A percentile compares a stretch with the other conserved stretches of the same genome.
Conservation (phyloP, 2,888 invertebrate species). For the Eupeodes latifasciatus region DNA sequence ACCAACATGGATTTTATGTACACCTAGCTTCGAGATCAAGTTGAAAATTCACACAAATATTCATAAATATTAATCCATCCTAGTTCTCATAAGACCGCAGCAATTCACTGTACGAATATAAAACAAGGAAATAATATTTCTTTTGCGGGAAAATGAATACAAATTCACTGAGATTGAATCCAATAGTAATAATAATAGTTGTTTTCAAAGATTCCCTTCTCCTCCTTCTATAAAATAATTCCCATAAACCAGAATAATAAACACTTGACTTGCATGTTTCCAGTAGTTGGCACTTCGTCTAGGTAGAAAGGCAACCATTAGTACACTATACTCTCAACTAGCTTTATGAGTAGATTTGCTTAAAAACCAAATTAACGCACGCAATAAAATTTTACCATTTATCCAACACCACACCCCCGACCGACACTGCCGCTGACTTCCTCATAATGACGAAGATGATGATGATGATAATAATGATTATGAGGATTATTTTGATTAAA, state of each 20-base stretch:
- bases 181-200: background rate
- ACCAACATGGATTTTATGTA: background rate
- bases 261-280: conserved; percentile 9
- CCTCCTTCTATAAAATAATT: conserved; percentile 10
- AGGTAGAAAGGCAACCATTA: conserved; percentile 30
- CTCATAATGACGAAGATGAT: background rate
- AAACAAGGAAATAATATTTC: conserved; percentile 26
- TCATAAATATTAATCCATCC: conserved; percentile 67
- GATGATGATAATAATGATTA: conserved; percentile 21
- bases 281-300: conserved; percentile 7
- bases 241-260: conserved; percentile 32
- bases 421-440: background rate
- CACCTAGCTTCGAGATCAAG: conserved; percentile 23
- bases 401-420: background rate
- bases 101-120: background rate
- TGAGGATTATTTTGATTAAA: conserved; percentile 40
- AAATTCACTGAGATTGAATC: conserved; percentile 11
- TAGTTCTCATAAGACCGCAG: conserved; percentile 45
- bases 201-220: background rate
- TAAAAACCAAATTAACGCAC: conserved; percentile 71
- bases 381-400: conserved; percentile 50
- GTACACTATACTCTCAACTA: conserved; percentile 31
- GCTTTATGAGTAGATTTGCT: conserved; percentile 39
- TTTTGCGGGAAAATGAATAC: conserved; percentile 3
- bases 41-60: conserved; percentile 21